Evolutionary conservation across 2,113 vertebrate species (phyloP), one percentile per base, ranked within the genome.

Genomic region (Gasterosteus nipponicus): DNA sequence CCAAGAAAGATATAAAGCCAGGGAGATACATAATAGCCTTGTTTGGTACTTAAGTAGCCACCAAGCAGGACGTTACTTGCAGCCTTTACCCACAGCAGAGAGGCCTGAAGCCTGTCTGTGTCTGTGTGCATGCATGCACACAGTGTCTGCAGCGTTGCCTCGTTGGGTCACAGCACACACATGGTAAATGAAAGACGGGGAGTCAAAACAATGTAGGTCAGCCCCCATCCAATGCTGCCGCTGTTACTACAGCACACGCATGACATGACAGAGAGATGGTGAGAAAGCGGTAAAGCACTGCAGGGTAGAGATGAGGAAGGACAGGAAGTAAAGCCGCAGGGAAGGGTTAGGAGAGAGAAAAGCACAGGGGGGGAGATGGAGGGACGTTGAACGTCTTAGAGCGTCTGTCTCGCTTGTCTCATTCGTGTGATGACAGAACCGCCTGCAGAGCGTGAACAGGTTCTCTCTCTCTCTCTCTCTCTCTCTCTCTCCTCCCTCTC

Each of bases 191-290:
- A 47, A 57, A 79, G 73, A 41, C 61, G 70, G 29, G 41, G 51
- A 67, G 81, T 33, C 29, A 68, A 89, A 38, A 38, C 35, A 1
- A 93, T 90, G 82, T 93, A 92, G 91, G 92, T 93, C 87, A 89
- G 35, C 35, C 14, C 15, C 82, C 75, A 78, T 84, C 83, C 83
- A 75, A 69, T 33, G 31, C 58, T 63, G 69, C 54, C 59, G 76
- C 70, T 4, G 0, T 69, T 56, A 49, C 47, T 68, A 82, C 84
- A 56, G 29, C 65, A 41, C 68, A 61, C 26, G 46, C 19, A 4
- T 59, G 68, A 64, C 65, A 35, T 35, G 11, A 7, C 57, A 14
- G 75, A 53, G 49, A 33, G 74, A 57, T 39, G 44, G 49, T 51
- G 56, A 54, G 16, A 51, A 47, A 39, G 44, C 42, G 39, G 2